Base-by-base conservation (phyloP, 2,797 vertebrate genomes). In the Halcyon smyrnensis region DNA sequence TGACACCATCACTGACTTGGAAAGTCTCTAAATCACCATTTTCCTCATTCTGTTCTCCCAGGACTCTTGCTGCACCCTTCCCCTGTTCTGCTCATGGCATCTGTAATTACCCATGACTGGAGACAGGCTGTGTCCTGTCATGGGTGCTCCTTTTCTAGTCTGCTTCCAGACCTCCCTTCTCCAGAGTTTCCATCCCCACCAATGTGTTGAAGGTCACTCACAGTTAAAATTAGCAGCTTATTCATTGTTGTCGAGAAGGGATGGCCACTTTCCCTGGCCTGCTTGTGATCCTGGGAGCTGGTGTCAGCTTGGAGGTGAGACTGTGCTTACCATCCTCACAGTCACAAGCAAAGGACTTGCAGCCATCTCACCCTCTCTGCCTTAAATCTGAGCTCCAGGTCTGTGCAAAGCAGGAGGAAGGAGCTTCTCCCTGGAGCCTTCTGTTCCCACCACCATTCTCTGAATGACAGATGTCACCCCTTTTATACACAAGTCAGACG, bases 171-270 rank as follows among this genome's bases (percentile, higher is more conserved):
- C 23, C 25, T 78, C 50, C 25, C 43, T 73, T 65, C 50, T 79
- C n/a, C 20, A 18, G 48, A 30, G 34, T 41, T 81, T 90, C 34
- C 25, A 81, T 41, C 50, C 48, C 37, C 23, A 39, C 17, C 7
- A 13, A 1, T 18, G 34, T n/a, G 37, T 23, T 67, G 78, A 93
- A 92, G 87, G 84, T 94, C 87, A 84, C 6, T 84, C 24, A 15
- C 48, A 45, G 87, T 64, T 95, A 92, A 95, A 93, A 91, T 93
- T 34, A 91, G 63, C 43, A 83, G 51, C 51, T 92, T 92, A 46
- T 65, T 56, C 90, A 73, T 56, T 0, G 0, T 1, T 27, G 17
- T 46, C 19, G 50, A 62, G 70, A 37, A 78, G 51, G n/a, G 16
- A 41, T 12, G 0, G 68, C 24, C 70, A 92, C n/a, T 27, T 84